A percentile compares a stretch with the other conserved stretches of the same genome.
Conservation (phyloP, 2,797 vertebrate genomes). For the Gallinago solitaria region DNA sequence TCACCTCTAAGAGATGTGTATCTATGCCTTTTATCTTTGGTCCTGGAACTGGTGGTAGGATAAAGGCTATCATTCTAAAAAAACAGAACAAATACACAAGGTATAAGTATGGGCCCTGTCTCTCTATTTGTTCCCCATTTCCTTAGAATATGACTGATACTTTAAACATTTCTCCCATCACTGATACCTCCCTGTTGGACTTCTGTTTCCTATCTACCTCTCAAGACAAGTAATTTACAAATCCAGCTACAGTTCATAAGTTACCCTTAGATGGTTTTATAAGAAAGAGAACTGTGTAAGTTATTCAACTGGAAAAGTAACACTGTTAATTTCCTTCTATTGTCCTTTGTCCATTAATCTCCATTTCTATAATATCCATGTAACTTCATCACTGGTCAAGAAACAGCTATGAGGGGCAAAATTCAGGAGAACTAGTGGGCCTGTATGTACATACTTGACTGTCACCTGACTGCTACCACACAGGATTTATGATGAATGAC, state of each 20-base stretch:
- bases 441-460: neutral
- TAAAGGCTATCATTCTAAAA: slow-evolving; percentile 85
- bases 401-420: neutral
- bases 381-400: neutral
- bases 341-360: neutral
- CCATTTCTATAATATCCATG: neutral
- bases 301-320: neutral
- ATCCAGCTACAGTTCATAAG: neutral
- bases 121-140: neutral
- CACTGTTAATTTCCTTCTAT: neutral
- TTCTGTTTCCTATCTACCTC: neutral
- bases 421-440: neutral
- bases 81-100: neutral
- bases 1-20: slow-evolving; percentile 89
- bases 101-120: neutral
- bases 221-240: neutral
- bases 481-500: neutral
- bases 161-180: neutral
- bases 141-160: neutral
- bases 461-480: neutral
- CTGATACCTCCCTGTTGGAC: neutral
- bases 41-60: slow-evolving; percentile 92
- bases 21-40: slow-evolving; percentile 98
- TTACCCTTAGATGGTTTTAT: neutral
- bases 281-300: neutral